Percentiles rank a stretch among this genome's conserved stretches.
These are phyloP conservation scores for Oxyruncus cristatus DNA, from an alignment of 2,113 vertebrate species.

Conservation along the genomic window DNA sequence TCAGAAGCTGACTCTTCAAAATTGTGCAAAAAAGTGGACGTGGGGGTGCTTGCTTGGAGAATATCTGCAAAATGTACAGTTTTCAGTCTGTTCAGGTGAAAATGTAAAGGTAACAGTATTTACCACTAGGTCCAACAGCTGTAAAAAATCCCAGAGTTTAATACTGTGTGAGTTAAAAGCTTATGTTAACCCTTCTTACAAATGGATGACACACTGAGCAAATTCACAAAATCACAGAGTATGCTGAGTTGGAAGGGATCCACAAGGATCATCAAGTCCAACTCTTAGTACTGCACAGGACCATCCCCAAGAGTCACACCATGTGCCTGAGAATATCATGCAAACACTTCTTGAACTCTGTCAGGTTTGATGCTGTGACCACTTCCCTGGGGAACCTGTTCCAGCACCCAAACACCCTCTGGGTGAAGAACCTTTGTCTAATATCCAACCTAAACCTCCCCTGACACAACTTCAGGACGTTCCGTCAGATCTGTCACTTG, in stretches of 20 bases:
- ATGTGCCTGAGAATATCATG: background rate
- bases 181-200: background rate
- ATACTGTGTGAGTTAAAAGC: background rate
- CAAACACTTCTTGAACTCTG: background rate
- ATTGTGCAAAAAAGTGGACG: background rate
- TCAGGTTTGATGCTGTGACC: background rate
- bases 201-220: background rate
- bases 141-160: background rate
- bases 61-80: background rate
- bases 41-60: background rate
- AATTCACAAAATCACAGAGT: background rate
- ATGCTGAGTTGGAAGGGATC: background rate
- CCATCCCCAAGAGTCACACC: background rate
- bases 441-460: background rate
- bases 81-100: background rate
- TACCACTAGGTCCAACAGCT: background rate
- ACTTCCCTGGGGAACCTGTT: background rate
- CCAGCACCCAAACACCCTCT: background rate
- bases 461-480: background rate
- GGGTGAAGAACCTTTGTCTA: background rate
- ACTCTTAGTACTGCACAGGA: background rate
- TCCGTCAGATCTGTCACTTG: background rate
- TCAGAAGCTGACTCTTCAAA: background rate
- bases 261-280: too few species aligned
- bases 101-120: background rate